Base-by-base conservation (phyloP, 1,140 invertebrate species). In the Trachymyrmex septentrionalis region DNA sequence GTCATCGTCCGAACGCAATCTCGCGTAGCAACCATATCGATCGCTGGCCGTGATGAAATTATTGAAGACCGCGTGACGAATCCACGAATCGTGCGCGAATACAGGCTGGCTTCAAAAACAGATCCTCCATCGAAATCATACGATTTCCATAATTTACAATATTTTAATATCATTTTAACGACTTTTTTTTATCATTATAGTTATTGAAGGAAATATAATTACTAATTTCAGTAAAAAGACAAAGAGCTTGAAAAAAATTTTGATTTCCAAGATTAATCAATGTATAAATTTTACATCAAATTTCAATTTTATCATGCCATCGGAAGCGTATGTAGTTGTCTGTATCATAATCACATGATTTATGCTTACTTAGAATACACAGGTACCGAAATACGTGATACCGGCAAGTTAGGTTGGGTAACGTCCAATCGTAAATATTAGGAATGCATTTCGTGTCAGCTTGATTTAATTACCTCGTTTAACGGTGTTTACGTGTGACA, bases 381-480 rank as follows among this genome's bases (percentile, higher is more conserved):
- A 44, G 27, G 12, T 61, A 73, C 12, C 19, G 38, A 30, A 38
- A 61, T 82, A 48, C 61, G 19, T 55, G 67, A 82, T 48, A 30
- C 12, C 12, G 24, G 24, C 14, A 78, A 19, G 9, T 14, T 57
- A 53, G 24, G 9, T n/a, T 57, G 38, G 16, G 24, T 21, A 75
- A 34, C 48, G 27, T 80, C 30, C 50, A 44, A 61, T 61, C 27
- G 80, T 84, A 84, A 84, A 84, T 75, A 82, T 82, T 82, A 84
- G 69, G 57, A 75, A 27, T 61, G 27, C 80, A 44, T 81, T 81
- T 71, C 30, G 21, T 55, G 38, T 61, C 59, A 27, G 24, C 38
- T 84, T 84, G 72, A 84, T 84, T 84, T 44, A 84, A 73, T 82
- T 82, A 82, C 14, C 19, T 50, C 67, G n/a, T 84, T 63, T 73